phyloP scores from a whole-genome alignment of 2,797 vertebrate species.

The Hylomyscus alleni region DNA sequence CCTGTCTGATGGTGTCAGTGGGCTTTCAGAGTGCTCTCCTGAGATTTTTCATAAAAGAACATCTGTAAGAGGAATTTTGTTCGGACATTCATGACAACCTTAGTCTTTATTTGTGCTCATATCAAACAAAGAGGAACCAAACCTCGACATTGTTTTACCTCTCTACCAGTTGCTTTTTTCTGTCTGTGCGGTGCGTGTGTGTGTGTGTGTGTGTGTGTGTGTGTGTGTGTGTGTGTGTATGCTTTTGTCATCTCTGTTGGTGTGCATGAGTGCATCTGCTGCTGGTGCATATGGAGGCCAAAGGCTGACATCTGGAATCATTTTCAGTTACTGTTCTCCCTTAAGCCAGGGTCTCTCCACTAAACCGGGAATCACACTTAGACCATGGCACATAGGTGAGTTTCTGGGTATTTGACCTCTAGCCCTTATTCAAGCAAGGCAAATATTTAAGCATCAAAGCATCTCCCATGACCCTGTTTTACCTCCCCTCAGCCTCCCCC shows the following conservation, averaged over 20 bases:
- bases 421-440: neutral
- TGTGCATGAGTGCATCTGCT: neutral
- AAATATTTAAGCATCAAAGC: neutral
- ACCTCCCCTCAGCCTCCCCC: too few species aligned
- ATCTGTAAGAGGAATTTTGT: neutral
- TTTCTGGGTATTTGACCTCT: neutral
- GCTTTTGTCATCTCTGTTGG: neutral
- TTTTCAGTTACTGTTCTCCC: neutral
- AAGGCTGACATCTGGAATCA: neutral
- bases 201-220: neutral
- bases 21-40: neutral
- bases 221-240: neutral
- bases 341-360: neutral
- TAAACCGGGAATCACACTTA: neutral
- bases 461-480: too few species aligned
- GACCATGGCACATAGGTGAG: too few species aligned
- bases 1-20: neutral
- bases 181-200: neutral
- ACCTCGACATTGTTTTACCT: too few species aligned
- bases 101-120: neutral
- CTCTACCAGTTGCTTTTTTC: neutral
- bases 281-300: neutral
- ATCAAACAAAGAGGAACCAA: neutral
- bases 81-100: neutral
- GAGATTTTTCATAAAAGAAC: neutral